Base-by-base conservation (phyloP, 2,797 vertebrate species). In the Sebastes steindachneri region DNA sequence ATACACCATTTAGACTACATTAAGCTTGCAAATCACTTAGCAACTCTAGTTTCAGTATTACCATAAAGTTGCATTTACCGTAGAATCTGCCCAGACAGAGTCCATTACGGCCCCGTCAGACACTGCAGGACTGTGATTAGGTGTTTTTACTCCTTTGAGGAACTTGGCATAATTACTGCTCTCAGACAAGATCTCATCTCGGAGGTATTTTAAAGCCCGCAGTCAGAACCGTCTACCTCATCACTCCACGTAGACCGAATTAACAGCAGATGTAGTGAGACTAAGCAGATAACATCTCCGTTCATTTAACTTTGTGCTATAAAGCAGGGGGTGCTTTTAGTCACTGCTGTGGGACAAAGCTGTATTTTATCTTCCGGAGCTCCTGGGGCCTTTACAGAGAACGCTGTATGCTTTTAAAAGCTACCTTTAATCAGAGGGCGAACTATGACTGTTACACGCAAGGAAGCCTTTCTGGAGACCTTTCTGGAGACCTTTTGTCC, bases 101-200 rank as follows among this genome's bases (percentile, higher is more conserved):
- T 73, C 54, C 68, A 53, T 79, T 45, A 57, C 55, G 45, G 63
- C 60, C 51, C 75, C 9, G 1, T 65, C 75, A 53, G 55, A 74
- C 68, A 17, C 48, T 58, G 7, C 33, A 57, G 54, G 51, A 33
- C 45, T 11, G 57, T 21, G 48, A 73, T 57, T 31, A 67, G 51
- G 45, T 75, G 73, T 72, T 68, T 75, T 75, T 60, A 62, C 63
- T 69, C 55, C 71, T 65, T 19, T 74, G 33, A 70, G 28, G 75
- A 77, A 74, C 68, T 64, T 68, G 35, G 54, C 14, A 41, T 86
- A 77, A 91, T 88, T 59, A 81, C 73, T 48, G 69, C 21, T 75
- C 58, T 75, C 8, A 75, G 83, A 80, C 82, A 31, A 64, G 55
- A 84, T 75, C 83, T 86, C 77, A 88, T 77, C 68, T 83, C 28